Evolutionary conservation across 1,140 invertebrate genomes (phyloP).

Genomic region (Trichonephila clavata): DNA sequence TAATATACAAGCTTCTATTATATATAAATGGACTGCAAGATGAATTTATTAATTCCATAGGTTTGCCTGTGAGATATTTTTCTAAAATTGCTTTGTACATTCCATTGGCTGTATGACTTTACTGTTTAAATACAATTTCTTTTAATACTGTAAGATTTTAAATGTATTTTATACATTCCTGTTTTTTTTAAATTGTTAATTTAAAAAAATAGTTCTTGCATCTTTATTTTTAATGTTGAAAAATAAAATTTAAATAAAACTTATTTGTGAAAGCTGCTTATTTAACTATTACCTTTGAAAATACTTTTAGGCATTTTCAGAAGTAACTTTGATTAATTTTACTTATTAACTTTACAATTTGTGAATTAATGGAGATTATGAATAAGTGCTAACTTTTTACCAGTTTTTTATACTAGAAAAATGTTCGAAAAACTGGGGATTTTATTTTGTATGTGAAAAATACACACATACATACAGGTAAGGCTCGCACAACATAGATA

Average conservation of each 20-base stretch:
- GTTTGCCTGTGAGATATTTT: conserved; percentile 41
- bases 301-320: no score
- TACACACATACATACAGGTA: no score
- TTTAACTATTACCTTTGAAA: no score
- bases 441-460: no score
- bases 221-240: conserved; percentile 17
- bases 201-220: conserved; percentile 17
- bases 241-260: neutral
- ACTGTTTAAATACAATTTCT: conserved; percentile 40
- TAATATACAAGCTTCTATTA: conserved; percentile 9
- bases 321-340: no score
- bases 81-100: conserved; percentile 58
- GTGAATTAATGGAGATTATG: no score
- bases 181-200: conserved; percentile 40
- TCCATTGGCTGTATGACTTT: conserved; percentile 36
- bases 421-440: no score
- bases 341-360: no score
- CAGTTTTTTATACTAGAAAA: no score
- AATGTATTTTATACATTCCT: conserved; percentile 52
- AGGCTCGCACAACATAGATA: no score
- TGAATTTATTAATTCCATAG: conserved; percentile 45
- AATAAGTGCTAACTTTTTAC: no score
- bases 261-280: neutral
- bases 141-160: conserved; percentile 40
- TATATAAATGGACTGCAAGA: conserved; percentile 23